These are phyloP conservation scores for Sesia bembeciformis DNA, from an alignment of 2,888 invertebrate genomes.

Conservation along the genomic window DNA sequence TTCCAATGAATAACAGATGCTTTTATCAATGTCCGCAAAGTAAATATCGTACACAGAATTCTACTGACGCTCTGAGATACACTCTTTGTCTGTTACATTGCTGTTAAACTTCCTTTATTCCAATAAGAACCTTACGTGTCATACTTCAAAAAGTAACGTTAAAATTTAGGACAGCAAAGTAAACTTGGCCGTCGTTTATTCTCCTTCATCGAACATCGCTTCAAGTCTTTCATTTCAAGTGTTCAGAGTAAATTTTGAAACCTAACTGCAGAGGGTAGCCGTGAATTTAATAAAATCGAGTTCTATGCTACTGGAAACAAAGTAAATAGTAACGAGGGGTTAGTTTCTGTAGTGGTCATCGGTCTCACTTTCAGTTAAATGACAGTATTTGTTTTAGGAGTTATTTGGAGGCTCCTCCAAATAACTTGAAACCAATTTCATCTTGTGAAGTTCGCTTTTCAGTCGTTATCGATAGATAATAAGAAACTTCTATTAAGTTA, in stretches of 20 bases:
- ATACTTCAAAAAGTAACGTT: not conserved
- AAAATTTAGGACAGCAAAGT: not conserved
- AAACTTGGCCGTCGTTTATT: not conserved
- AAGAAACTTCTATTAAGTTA: no score
- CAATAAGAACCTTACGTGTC: not conserved
- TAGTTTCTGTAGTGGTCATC: no score
- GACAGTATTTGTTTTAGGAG: no score
- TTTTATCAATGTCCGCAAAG: constrained; percentile 44
- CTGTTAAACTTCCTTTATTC: not conserved
- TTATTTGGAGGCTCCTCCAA: no score
- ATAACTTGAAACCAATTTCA: no score
- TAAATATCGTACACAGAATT: constrained; percentile 30
- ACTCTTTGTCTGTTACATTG: not conserved
- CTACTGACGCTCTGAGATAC: not conserved
- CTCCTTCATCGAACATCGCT: not conserved
- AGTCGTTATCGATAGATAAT: no score
- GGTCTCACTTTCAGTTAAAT: no score
- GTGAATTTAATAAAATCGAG: no score
- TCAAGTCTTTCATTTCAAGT: not conserved
- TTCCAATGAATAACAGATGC: constrained; percentile 16
- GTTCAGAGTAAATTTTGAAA: not conserved
- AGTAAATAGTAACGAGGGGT: no score
- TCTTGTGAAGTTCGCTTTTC: no score
- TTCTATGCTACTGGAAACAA: no score
- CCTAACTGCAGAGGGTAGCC: not conserved